These are phyloP conservation scores for Lethenteron reissneri DNA, from an alignment of 2,113 vertebrate genomes.

Conservation along the genomic window DNA sequence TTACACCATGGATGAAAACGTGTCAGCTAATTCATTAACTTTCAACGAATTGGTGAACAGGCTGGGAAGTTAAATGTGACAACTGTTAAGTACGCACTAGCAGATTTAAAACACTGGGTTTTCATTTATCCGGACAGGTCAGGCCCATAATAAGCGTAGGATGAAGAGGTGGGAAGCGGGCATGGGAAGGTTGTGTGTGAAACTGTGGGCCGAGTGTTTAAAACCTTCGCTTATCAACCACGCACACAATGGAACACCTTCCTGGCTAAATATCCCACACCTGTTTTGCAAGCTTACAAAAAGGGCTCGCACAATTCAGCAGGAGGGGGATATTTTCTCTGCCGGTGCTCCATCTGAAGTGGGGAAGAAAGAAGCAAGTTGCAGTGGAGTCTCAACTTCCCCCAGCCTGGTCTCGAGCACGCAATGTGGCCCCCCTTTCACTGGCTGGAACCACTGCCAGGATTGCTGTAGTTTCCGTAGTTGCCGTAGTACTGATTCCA, in stretches of 20 bases:
- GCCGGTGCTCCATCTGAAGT: too few species aligned
- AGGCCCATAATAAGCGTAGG: neutral
- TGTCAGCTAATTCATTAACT: too few species aligned
- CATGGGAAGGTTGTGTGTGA: neutral
- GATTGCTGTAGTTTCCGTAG: constrained; percentile 29
- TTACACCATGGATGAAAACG: neutral
- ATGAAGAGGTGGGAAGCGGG: neutral
- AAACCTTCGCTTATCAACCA: neutral
- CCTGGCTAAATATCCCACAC: too few species aligned
- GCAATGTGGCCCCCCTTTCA: neutral
- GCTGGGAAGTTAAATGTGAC: too few species aligned
- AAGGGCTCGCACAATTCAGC: too few species aligned
- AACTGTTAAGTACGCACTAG: neutral
- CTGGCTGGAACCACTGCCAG: neutral
- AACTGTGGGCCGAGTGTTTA: neutral
- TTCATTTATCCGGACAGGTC: neutral
- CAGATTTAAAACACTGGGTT: constrained; percentile 1
- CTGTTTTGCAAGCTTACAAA: too few species aligned
- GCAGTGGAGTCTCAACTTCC: too few species aligned
- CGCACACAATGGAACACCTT: too few species aligned
- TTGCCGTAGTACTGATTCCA: constrained; percentile 74
- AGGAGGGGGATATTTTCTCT: too few species aligned
- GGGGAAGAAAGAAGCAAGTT: too few species aligned
- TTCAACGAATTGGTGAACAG: too few species aligned
- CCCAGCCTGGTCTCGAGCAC: too few species aligned